Evolutionary conservation across 23 tunicate genomes (phyloP), one percentile per base, ranked within the genome.

Genomic region (Ciona savignyi): DNA sequence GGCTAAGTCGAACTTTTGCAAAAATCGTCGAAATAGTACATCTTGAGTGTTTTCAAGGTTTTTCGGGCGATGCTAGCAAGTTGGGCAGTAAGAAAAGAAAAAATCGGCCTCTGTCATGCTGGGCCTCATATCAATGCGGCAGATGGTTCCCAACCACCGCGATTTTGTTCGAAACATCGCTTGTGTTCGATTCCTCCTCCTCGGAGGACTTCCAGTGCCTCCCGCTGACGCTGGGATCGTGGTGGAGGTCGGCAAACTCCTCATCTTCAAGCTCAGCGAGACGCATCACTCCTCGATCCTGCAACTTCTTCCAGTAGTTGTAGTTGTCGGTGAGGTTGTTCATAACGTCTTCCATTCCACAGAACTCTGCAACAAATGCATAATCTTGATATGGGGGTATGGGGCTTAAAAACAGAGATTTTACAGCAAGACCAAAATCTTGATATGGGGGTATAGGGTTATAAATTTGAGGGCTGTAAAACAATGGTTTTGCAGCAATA

Each of bases 341-440:
- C 70, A 84, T 77, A 27, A 78, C 80, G 25, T 84, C 83, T 32
- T 78, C 83, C 66, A 84, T 62, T 21, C 83, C 83, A 33, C 90
- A 84, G 51, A 84, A 84, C 74, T 84, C 90, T 84, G 72, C 26
- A 26, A 72, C 15, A 6, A 6, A 15, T 42, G 56, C 11, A 42
- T 6, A 42, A 6, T 42, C 56, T 42, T n/a, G n/a, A n/a, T n/a
- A n/a, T n/a, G n/a, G n/a, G n/a, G n/a, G n/a, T n/a, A n/a, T n/a
- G n/a, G n/a, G n/a, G n/a, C n/a, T n/a, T n/a, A n/a, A n/a, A n/a
- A n/a, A n/a, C n/a, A n/a, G n/a, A n/a, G n/a, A n/a, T n/a, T n/a
- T n/a, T n/a, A n/a, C n/a, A n/a, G n/a, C n/a, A n/a, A n/a, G n/a
- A n/a, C n/a, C n/a, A n/a, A n/a, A n/a, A n/a, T n/a, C n/a, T n/a